Evolutionary conservation across 2,797 vertebrate species (phyloP).

Genomic region (Petrocephalus schoutedeni): DNA sequence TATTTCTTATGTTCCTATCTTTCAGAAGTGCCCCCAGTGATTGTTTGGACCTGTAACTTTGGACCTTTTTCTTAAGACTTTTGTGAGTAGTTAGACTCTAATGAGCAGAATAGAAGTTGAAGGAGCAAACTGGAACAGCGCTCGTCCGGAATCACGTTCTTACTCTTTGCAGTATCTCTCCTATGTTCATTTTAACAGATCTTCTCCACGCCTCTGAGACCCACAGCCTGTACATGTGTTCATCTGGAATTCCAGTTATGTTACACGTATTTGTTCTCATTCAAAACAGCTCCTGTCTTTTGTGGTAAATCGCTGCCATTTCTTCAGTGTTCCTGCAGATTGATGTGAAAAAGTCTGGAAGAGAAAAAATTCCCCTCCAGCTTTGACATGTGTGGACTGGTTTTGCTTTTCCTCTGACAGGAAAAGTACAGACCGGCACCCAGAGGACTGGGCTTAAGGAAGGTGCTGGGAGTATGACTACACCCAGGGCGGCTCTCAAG

Average conservation of each 20-base stretch:
- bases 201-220: not conserved
- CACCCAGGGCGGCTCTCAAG: not conserved
- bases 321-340: not conserved
- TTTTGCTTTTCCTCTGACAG: not conserved
- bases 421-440: not conserved
- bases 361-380: not conserved
- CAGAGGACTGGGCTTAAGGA: not conserved
- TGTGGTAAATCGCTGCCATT: not conserved
- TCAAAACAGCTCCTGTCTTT: not conserved
- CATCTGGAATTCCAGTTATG: constrained; percentile 1
- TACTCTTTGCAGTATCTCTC: not conserved
- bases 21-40: not conserved
- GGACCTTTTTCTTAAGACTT: not conserved
- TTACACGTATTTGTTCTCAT: not conserved
- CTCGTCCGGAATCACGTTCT: not conserved
- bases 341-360: not conserved
- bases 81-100: not conserved
- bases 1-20: not conserved
- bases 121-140: not conserved
- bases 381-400: not conserved
- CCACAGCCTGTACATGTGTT: not conserved
- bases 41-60: not conserved
- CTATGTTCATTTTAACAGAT: not conserved
- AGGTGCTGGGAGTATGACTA: not conserved
- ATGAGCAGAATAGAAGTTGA: not conserved